Evolutionary conservation across 2,888 invertebrate genomes (phyloP), one percentile per base, ranked within the genome.

Genomic region (Pheosia tremula): DNA sequence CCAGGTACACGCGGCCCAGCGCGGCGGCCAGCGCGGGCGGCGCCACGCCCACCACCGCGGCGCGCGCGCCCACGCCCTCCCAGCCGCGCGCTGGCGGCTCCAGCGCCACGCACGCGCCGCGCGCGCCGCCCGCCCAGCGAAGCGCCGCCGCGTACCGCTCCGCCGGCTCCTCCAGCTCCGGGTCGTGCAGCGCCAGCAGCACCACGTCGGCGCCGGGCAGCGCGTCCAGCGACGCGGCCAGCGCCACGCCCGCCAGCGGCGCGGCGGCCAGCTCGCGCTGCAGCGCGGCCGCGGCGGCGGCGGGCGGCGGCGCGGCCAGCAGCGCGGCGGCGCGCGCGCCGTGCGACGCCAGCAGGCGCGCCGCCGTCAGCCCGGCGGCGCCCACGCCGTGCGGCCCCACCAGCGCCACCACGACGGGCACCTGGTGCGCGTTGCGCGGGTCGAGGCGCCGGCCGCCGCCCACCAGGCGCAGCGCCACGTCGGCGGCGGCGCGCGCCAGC

Each of bases 351-450:
- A 98, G 94, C 86, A 98, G 97, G 11, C 98, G 95, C 43, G 96
- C 97, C 58, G 96, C 96, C 77, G 96, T 96, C 24, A 97, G 94
- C 38, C 96, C 98, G 11, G 75, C 79, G 57, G 82, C 87, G 69
- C 86, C 86, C 3, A 94, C 94, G 80, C 94, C 93, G 86, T 97
- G 96, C 43, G 96, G 94, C 57, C 96, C 96, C 74, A 95, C 96
- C 64, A 98, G 93, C 66, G 97, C 95, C 61, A 96, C 96, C 57
- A 97, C 97, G 56, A 95, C 95, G 60, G 98, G 98, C 94, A 96
- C 95, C 90, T 98, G 98, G 91, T 98, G 98, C 67, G 96, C 96
- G 89, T 98, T 98, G 78, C 96, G 96, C 56, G 98, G 96, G 83
- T 97, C 97, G 62, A 98, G 93, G 60, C 98, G 94, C 78, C 97